Base-by-base conservation (phyloP, 53 echinoderm and acorn worm species). In the Crossaster papposus region DNA sequence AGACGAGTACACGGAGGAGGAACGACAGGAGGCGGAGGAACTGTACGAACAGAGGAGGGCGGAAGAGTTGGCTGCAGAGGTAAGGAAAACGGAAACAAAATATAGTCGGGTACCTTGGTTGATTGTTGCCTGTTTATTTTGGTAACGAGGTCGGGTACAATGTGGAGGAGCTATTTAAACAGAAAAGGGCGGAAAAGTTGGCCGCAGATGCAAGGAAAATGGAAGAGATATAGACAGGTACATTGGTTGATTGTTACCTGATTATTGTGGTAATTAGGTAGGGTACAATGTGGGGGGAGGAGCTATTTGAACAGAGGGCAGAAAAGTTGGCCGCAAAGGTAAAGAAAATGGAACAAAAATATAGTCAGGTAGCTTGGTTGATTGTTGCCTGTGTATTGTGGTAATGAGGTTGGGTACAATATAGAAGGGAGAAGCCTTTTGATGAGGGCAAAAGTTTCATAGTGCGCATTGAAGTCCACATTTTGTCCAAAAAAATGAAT, bases 21-120 rank as follows among this genome's bases (percentile, higher is more conserved):
- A 97, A 65, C 90, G 97, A 65, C 97, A 95, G 54, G 97, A 97
- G 64, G 97, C 97, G n/a, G 97, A 97, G 68, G 97, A 97, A 70
- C 84, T 94, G 54, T 97, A 97, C 68, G 97, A 97, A 38, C 95
- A 95, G 88, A 94, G 97, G 89, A 88, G 94, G 81, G 93, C 94
- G 14, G 97, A 97, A 65, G 93, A 95, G 80, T 89, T 92, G 26
- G 91, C 94, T 28, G 94, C 95, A 51, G 95, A 95, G 92, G 97
- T 95, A 81, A 77, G 91, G 76, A 10, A 34, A 8, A 77, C 4
- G 11, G 23, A 15, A 32, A n/a, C n/a, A n/a, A 34, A n/a, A 23
- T 15, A 18, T 68, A 68, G 68, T 68, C 68, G 11, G 68, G 68
- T 26, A 28, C 68, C 28, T 68, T 7, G 68, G 11, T 28, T 26